Evolutionary conservation across 2,888 invertebrate genomes (phyloP).

Genomic region (Subacronicta megacephala): DNA sequence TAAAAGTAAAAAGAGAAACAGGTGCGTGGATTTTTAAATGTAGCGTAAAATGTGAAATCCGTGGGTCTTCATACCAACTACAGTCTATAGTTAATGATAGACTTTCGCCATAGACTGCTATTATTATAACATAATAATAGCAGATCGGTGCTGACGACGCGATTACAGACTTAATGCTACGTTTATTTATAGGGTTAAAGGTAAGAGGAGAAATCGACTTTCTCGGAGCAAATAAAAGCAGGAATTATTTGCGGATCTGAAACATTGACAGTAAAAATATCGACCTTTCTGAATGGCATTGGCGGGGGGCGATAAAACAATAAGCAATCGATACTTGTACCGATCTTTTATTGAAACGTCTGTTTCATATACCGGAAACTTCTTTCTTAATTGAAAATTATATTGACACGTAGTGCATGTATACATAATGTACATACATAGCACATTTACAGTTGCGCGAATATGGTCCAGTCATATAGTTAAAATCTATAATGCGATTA

Average conservation of each 20-base stretch:
- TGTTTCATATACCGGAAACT: too few relatives aligned
- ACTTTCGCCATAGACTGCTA: constrained; percentile 36
- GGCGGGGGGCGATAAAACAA: constrained; percentile 65
- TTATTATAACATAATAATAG: constrained; percentile 39
- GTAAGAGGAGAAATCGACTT: constrained; percentile 55
- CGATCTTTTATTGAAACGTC: too few relatives aligned
- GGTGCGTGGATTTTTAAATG: constrained; percentile 41
- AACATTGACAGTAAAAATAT: constrained; percentile 69
- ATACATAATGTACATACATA: too few relatives aligned
- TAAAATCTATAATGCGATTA: too few relatives aligned
- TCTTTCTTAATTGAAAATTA: too few relatives aligned
- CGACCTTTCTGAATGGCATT: constrained; percentile 63
- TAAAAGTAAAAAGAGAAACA: constrained; percentile 62
- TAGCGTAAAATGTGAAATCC: constrained; percentile 20
- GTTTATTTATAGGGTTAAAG: constrained; percentile 53
- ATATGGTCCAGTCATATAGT: too few relatives aligned
- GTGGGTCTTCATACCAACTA: constrained; percentile 8
- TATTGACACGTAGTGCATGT: too few relatives aligned
- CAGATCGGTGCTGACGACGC: constrained; percentile 37
- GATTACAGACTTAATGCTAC: constrained; percentile 23
- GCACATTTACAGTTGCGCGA: too few relatives aligned
- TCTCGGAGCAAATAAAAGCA: constrained; percentile 58
- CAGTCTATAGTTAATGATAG: constrained; percentile 19
- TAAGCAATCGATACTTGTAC: constrained; percentile 66
- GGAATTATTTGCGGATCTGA: constrained; percentile 60